These are phyloP conservation scores for Aplochiton taeniatus DNA, from an alignment of 2,797 vertebrate genomes.

Conservation along the genomic window DNA sequence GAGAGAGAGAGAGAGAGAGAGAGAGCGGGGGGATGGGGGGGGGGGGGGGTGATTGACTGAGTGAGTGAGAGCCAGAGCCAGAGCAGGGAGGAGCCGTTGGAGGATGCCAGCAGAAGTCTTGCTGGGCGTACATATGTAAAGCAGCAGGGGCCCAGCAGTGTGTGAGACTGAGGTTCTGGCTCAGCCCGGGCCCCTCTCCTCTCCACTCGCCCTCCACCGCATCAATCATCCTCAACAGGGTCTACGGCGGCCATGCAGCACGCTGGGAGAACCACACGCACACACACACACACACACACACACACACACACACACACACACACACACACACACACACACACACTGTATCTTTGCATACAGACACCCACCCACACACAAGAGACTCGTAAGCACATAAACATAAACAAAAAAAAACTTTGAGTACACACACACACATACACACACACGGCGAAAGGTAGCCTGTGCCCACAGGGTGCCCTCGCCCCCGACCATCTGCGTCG, in stretches of 20 bases:
- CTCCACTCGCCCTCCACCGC: slow-evolving; percentile 58
- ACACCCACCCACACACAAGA: slow-evolving; percentile 3
- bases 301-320: slow-evolving; percentile 17
- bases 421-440: slow-evolving; percentile 12
- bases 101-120: slow-evolving; percentile 60
- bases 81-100: slow-evolving; percentile 51
- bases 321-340: slow-evolving; percentile 6
- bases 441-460: slow-evolving; percentile 67
- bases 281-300: slow-evolving; percentile 10
- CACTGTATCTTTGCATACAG: neutral
- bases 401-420: neutral
- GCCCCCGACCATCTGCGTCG: slow-evolving; percentile 74
- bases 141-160: slow-evolving; percentile 74
- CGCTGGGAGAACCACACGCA: slow-evolving; percentile 59
- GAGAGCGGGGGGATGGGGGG: slow-evolving; percentile 23
- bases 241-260: slow-evolving; percentile 60
- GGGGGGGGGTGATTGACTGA: neutral
- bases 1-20: slow-evolving; percentile 18
- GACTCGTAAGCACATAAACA: neutral
- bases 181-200: slow-evolving; percentile 73
- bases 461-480: slow-evolving; percentile 72
- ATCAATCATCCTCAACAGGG: slow-evolving; percentile 80
- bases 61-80: neutral
- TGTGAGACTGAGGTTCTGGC: slow-evolving; percentile 73
- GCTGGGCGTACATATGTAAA: slow-evolving; percentile 84